Evolutionary conservation across 2,888 invertebrate genomes (phyloP).

Genomic region (Latrodectus elegans): DNA sequence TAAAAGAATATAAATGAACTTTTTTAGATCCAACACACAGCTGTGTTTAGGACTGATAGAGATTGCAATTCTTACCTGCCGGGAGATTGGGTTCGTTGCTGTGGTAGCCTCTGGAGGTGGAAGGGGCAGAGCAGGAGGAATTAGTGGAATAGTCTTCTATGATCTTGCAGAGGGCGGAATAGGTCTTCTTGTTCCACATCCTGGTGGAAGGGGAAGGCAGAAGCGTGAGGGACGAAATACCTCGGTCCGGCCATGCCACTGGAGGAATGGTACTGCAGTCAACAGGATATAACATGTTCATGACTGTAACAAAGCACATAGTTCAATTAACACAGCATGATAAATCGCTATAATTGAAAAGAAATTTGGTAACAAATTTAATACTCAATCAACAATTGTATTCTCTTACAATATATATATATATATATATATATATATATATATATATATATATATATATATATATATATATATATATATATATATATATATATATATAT

Average conservation of each 20-base stretch:
- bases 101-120: not conserved
- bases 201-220: not conserved
- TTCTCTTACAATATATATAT: too few species aligned
- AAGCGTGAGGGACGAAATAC: constrained; percentile 14
- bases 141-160: constrained; percentile 42
- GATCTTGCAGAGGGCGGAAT: constrained; percentile 31
- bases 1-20: too few species aligned
- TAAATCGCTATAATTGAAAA: too few species aligned
- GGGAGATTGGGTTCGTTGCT: constrained; percentile 40
- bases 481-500: too few species aligned
- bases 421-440: too few species aligned
- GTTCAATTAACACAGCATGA: not conserved
- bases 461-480: too few species aligned
- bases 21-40: too few species aligned
- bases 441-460: too few species aligned
- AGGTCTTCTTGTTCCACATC: constrained; percentile 38
- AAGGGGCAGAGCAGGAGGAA: not conserved
- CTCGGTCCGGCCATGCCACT: constrained; percentile 42
- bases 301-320: not conserved
- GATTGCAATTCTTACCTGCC: constrained; percentile 12
- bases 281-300: constrained; percentile 34
- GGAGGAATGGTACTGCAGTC: constrained; percentile 36
- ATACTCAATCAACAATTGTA: too few species aligned
- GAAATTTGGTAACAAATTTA: too few species aligned
- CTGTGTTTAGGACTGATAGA: too few species aligned